Base-by-base conservation (phyloP, 2,797 vertebrate genomes). In the Sebastes elongatus region DNA sequence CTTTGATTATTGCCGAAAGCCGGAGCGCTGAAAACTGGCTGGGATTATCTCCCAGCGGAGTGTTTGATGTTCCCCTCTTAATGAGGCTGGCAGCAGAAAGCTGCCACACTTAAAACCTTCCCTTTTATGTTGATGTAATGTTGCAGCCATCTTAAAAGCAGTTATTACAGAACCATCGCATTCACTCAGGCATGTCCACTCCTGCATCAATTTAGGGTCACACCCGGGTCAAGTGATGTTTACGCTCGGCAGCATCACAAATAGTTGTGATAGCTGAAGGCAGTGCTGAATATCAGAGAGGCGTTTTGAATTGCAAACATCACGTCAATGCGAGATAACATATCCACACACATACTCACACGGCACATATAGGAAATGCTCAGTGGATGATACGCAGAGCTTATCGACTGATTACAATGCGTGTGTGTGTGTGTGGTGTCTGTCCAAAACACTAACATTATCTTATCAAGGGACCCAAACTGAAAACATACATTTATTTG, bases 1-100 rank as follows among this genome's bases (percentile, higher is more conserved):
- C 90, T 93, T 91, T 94, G 93, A 94, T 92, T 92, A 88, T 86
- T 75, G 68, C 87, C 86, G 86, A 86, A 91, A 91, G 86, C 84
- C 78, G 33, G 71, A 73, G 78, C 22, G 55, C 74, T 68, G 63
- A 77, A 86, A 82, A 88, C 78, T 42, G 85, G 64, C 78, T 90
- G 57, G 79, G 87, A 93, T 93, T 91, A 93, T 88, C 83, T 89
- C 83, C 74, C 82, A 59, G 78, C 13, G 68, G 86, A 92, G 83
- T 80, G 86, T 91, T 92, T 92, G 92, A 93, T 92, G 86, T 91
- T 89, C 62, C 65, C 42, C 22, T 86, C 81, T 72, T 92, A 93
- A 94, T 93, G 82, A 92, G 85, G 57, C 87, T 78, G 82, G 81
- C 84, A 84, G 88, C 76, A 74, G 76, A 87, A 88, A 83, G 75